phyloP scores from a whole-genome alignment of 2,888 invertebrate genomes.

The Peribatodes rhomboidaria region DNA sequence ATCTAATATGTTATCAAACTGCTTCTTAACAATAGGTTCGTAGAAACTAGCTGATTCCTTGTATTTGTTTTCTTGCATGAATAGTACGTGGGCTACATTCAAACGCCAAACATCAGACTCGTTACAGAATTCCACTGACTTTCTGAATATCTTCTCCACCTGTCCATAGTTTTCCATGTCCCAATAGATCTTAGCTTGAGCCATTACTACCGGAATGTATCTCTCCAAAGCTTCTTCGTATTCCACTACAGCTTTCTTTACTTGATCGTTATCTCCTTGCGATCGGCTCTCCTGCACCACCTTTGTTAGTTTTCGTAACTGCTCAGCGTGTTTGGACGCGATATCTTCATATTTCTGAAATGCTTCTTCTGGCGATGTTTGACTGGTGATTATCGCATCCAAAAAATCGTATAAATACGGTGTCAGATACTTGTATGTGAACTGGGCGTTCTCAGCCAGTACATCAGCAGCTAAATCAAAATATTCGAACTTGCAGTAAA shows the following conservation, averaged over 20 bases:
- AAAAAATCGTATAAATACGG: conserved; percentile 98
- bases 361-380: conserved; percentile 98
- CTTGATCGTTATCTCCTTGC: conserved; percentile 95
- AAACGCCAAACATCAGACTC: conserved; percentile 99
- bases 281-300: conserved; percentile 97
- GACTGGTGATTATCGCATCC: conserved; percentile 98
- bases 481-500: conserved; percentile 99
- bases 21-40: conserved; percentile 98
- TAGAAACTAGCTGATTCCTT: conserved; percentile 99
- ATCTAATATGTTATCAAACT: conserved; percentile 96
- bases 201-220: conserved; percentile 99
- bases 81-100: conserved; percentile 99
- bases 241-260: conserved; percentile 95
- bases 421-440: conserved; percentile 97
- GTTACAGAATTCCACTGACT: conserved; percentile 99
- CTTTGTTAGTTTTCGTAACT: conserved; percentile 95
- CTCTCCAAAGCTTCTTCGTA: conserved; percentile 96
- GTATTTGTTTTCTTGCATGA: conserved; percentile 99
- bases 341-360: conserved; percentile 98
- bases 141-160: conserved; percentile 98
- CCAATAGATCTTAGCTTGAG: conserved; percentile 99
- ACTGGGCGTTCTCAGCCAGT: conserved; percentile 97
- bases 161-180: conserved; percentile 97
- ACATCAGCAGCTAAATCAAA: conserved; percentile 99
- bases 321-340: conserved; percentile 95